phyloP scores from a whole-genome alignment of 2,797 vertebrate genomes.

The Silurus lanzhouensis region DNA sequence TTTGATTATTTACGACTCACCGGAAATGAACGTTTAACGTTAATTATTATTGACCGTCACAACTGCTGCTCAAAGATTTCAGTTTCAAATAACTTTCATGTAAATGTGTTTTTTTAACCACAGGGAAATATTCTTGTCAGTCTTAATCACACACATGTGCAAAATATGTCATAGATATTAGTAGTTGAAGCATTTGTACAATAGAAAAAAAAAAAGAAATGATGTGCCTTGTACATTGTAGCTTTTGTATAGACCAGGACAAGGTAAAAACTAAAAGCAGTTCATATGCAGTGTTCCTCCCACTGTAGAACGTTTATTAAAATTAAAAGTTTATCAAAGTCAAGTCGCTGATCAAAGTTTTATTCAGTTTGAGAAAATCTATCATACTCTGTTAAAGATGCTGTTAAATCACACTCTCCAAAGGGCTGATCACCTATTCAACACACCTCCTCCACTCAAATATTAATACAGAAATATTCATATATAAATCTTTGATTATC shows the following conservation, averaged over 20 bases:
- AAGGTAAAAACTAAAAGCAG: background rate
- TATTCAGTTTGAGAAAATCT: constrained; percentile 54
- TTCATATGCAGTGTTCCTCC: constrained; percentile 58
- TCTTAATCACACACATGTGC: background rate
- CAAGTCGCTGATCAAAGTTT: constrained; percentile 64
- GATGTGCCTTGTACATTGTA: background rate
- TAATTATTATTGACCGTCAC: background rate
- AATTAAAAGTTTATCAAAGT: background rate
- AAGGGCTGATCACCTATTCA: constrained; percentile 74
- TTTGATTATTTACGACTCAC: background rate
- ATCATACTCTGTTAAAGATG: constrained; percentile 55
- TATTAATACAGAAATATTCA: constrained; percentile 77
- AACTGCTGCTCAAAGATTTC: background rate
- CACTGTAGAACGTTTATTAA: constrained; percentile 58
- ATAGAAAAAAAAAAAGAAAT: background rate
- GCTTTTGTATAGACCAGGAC: background rate
- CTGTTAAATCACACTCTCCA: constrained; percentile 68
- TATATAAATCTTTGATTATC: constrained; percentile 80
- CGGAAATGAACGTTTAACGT: background rate
- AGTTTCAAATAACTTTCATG: background rate
- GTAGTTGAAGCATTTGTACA: background rate
- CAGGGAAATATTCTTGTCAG: background rate
- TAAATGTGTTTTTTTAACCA: background rate
- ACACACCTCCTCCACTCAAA: constrained; percentile 74
- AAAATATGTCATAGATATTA: background rate